Conservation (phyloP, 2,888 invertebrate species). For the Auanema sp. region DNA sequence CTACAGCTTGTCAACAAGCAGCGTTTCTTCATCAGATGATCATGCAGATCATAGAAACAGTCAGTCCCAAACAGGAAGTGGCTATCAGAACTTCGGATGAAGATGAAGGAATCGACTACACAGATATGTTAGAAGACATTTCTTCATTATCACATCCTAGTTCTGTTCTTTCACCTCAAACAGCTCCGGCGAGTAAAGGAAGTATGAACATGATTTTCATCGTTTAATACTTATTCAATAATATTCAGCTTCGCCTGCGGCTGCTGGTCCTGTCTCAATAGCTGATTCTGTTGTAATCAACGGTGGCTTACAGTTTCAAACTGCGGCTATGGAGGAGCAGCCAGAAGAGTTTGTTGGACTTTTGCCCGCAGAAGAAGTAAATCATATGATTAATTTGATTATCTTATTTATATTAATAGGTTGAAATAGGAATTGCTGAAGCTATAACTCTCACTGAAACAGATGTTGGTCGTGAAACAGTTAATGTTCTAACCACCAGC, state of each 20-base stretch:
- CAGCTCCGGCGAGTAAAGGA: slow-evolving; percentile 29
- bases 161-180: slow-evolving; percentile 31
- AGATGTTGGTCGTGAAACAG: slow-evolving; percentile 77
- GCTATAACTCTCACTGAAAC: slow-evolving; percentile 85
- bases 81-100: slow-evolving; percentile 15
- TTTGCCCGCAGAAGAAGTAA: slow-evolving; percentile 74
- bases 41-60: slow-evolving; percentile 64
- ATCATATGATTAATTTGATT: not conserved
- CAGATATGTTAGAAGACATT: slow-evolving; percentile 6
- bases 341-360: slow-evolving; percentile 80
- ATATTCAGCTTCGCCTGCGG: slow-evolving; percentile 6
- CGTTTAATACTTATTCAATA: not conserved
- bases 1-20: slow-evolving; percentile 80
- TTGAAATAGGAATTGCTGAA: slow-evolving; percentile 80
- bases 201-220: not conserved
- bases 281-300: slow-evolving; percentile 15
- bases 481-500: slow-evolving; percentile 77
- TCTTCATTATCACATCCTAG: slow-evolving; percentile 22
- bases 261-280: slow-evolving; percentile 16
- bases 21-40: slow-evolving; percentile 83
- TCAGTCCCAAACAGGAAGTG: slow-evolving; percentile 50
- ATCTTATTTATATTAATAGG: slow-evolving; percentile 50
- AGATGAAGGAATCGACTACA: slow-evolving; percentile 15
- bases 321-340: slow-evolving; percentile 73
- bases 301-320: slow-evolving; percentile 22